Conservation (phyloP, 2,113 vertebrate species). For the Rafetus swinhoei region DNA sequence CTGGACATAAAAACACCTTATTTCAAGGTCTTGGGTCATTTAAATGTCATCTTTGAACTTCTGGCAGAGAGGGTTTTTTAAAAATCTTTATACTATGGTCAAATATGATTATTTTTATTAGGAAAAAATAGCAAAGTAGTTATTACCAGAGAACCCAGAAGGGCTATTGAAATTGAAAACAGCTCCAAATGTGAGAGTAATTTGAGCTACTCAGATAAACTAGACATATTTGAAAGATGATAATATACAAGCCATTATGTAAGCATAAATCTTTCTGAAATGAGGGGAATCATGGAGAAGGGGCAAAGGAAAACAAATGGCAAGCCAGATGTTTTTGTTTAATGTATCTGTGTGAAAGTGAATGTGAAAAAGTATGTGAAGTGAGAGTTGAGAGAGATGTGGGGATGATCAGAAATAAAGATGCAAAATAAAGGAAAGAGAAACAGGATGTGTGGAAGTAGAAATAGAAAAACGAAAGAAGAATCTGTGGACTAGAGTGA, state of each 20-base stretch:
- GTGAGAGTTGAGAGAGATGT: not conserved
- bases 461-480: not conserved
- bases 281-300: not conserved
- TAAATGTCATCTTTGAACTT: slow-evolving; percentile 47
- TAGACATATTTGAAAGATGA: not conserved
- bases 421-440: not conserved
- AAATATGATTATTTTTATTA: not conserved
- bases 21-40: slow-evolving; percentile 65
- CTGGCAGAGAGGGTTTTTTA: not conserved
- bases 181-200: not conserved
- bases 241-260: not conserved
- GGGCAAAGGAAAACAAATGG: not conserved
- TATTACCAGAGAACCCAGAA: not conserved
- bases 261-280: not conserved
- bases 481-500: not conserved
- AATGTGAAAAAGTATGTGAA: not conserved
- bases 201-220: not conserved
- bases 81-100: not conserved
- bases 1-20: slow-evolving; percentile 68
- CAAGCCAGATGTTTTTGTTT: not conserved
- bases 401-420: not conserved
- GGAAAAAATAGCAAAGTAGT: not conserved
- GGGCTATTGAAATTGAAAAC: not conserved
- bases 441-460: not conserved
- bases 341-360: not conserved